Conservation (phyloP, 1,140 invertebrate species). For the Cherax quadricarinatus region DNA sequence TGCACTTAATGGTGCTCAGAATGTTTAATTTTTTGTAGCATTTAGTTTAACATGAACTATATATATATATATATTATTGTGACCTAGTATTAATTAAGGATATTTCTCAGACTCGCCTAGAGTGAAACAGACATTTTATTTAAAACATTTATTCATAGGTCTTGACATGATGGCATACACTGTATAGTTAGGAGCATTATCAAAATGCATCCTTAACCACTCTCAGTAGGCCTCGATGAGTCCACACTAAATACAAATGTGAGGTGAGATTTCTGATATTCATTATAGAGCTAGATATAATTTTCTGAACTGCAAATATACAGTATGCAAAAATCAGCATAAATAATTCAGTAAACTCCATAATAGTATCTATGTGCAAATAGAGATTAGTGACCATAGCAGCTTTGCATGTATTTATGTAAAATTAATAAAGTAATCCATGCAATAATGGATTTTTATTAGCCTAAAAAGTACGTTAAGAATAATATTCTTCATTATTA, state of each 20-base stretch:
- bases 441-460: neutral
- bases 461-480: no score
- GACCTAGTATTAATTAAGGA: slow-evolving; percentile 1
- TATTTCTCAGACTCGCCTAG: neutral
- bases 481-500: no score
- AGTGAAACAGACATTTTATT: neutral
- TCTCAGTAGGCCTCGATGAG: neutral
- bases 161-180: neutral
- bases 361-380: slow-evolving; percentile 46
- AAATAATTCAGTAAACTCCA: neutral
- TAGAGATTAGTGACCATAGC: slow-evolving; percentile 49
- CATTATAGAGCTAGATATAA: neutral
- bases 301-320: neutral
- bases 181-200: neutral
- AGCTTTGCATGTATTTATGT: slow-evolving; percentile 66
- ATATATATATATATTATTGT: neutral
- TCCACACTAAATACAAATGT: neutral
- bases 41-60: slow-evolving; percentile 29
- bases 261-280: neutral
- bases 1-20: slow-evolving; percentile 15
- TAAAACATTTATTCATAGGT: neutral
- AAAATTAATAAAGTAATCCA: slow-evolving; percentile 35
- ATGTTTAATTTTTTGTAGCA: slow-evolving; percentile 19
- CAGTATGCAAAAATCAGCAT: neutral
- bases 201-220: neutral